Evolutionary conservation across 53 echinoderm and acorn worm genomes (phyloP).

Genomic region (Pentamera pediparva): DNA sequence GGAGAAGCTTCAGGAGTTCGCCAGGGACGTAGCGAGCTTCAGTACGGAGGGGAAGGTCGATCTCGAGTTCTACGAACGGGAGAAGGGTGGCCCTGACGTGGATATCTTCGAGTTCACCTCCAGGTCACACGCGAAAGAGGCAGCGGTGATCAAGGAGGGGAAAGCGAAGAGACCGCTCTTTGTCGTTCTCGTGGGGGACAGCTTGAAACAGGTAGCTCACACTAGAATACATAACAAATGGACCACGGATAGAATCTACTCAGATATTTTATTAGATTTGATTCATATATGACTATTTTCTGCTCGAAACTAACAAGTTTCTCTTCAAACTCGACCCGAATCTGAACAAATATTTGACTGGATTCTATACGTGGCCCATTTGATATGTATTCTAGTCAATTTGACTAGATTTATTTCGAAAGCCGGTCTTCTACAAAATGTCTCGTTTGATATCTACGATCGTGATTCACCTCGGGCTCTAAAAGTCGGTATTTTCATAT

Average conservation of each 20-base stretch:
- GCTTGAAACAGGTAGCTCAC: constrained; percentile 17
- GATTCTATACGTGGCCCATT: too few species aligned
- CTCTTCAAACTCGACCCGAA: too few species aligned
- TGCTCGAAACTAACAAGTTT: background rate
- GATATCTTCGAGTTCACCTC: constrained; percentile 22
- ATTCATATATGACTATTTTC: background rate
- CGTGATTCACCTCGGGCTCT: too few species aligned
- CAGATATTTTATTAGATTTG: too few species aligned
- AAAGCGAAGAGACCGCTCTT: background rate
- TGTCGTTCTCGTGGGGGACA: constrained; percentile 10
- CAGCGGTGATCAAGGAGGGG: constrained; percentile 4
- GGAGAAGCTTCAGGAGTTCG: background rate
- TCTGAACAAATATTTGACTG: too few species aligned
- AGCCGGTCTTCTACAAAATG: too few species aligned
- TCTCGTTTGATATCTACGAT: too few species aligned
- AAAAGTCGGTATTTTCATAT: too few species aligned
- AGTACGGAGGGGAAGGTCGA: background rate
- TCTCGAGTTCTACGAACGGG: background rate
- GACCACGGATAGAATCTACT: too few species aligned
- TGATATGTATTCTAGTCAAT: too few species aligned
- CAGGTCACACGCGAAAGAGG: constrained; percentile 3
- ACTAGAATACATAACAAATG: too few species aligned
- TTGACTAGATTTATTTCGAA: too few species aligned
- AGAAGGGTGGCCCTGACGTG: background rate
- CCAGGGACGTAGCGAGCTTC: background rate